Base-by-base conservation (phyloP, 2,113 vertebrate genomes). In the Sisor rabdophorus region DNA sequence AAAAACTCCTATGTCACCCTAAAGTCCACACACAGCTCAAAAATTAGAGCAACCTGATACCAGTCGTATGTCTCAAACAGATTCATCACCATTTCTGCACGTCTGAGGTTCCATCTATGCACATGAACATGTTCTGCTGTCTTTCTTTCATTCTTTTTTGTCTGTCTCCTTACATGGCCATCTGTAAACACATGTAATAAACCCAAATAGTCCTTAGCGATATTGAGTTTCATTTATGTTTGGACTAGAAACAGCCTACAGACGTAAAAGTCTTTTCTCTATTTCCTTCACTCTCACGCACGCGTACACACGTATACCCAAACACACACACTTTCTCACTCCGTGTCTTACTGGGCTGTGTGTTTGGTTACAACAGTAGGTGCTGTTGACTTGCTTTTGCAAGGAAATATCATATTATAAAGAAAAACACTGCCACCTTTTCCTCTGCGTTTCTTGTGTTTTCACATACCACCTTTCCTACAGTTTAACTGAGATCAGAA, bases 201-300 rank as follows among this genome's bases (percentile, higher is more conserved):
- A 67, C 32, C 72, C 61, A 76, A 68, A 76, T 82, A 68, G 67
- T 56, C 77, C 56, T n/a, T n/a, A n/a, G n/a, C n/a, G 69, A 76
- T 82, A 82, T 82, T 82, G 74, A 73, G 77, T 82, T 82, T 82
- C 81, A 59, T 71, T 79, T 77, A 64, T 79, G 81, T 82, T 79
- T 72, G 81, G 81, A 82, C 73, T 75, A 73, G 36, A 79, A 82
- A 82, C 71, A 79, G 69, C 32, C 73, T 68, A 59, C 68, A 76
- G 73, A 82, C 72, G 77, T 58, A 75, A 68, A 55, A 70, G 8
- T 50, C 76, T 44, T 79, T 28, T 72, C 60, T 40, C 26, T 54
- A 28, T 52, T 48, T 54, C 68, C 24, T n/a, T 54, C 24, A 48
- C 48, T 24, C 54, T 53, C 73, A 72, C 68, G 61, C 52, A 17